Evolutionary conservation across 2,113 vertebrate genomes (phyloP).

Genomic region (Labeo rohita): DNA sequence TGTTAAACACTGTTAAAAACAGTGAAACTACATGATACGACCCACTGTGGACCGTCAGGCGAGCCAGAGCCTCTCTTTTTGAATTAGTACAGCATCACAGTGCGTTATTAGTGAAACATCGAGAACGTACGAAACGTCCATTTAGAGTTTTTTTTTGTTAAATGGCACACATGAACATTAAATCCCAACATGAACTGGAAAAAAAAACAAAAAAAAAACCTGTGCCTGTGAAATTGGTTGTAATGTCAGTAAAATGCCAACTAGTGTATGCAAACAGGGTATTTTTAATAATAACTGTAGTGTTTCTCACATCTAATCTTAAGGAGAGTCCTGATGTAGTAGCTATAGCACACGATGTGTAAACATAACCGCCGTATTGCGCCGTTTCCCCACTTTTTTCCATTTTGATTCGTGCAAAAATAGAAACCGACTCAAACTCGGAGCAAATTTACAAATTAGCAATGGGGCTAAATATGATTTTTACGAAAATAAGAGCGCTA

Average conservation of each 20-base stretch:
- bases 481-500: slow-evolving; percentile 89
- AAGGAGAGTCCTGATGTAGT: slow-evolving; percentile 68
- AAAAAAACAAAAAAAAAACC: slow-evolving; percentile 54
- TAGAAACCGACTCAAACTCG: slow-evolving; percentile 82
- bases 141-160: not conserved
- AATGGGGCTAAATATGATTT: slow-evolving; percentile 81
- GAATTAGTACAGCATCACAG: slow-evolving; percentile 39
- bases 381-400: slow-evolving; percentile 66
- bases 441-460: slow-evolving; percentile 79
- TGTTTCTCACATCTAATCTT: slow-evolving; percentile 58
- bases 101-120: not conserved
- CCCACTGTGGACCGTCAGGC: not conserved
- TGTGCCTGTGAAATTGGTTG: not conserved
- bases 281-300: slow-evolving; percentile 9
- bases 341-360: slow-evolving; percentile 53
- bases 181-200: slow-evolving; percentile 61
- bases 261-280: slow-evolving; percentile 1
- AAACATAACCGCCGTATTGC: slow-evolving; percentile 69
- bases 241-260: slow-evolving; percentile 40
- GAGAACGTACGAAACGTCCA: not conserved
- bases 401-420: slow-evolving; percentile 80
- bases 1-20: slow-evolving; percentile 28
- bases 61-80: not conserved
- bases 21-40: not conserved
- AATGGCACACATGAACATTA: slow-evolving; percentile 55